Evolutionary conservation across 2,888 invertebrate species (phyloP), one percentile per base, ranked within the genome.

Genomic region (Cryptocephalus moraei): DNA sequence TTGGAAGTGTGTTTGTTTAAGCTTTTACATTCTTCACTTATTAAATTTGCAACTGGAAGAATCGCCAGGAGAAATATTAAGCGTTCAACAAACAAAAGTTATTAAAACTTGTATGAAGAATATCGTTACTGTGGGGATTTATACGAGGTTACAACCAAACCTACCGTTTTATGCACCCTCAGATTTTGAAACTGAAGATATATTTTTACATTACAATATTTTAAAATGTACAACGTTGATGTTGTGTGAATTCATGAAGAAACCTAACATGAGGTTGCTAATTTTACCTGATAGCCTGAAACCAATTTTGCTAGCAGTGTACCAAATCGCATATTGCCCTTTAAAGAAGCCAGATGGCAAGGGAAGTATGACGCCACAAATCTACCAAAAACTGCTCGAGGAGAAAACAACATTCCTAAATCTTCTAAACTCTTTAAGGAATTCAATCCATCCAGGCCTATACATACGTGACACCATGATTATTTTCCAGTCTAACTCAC

Each of bases 401-500:
- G 79, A 82, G 38, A 76, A 76, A 62, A 58, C 67, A 52, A 65
- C 72, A 48, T 83, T 81, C 65, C 57, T 67, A 42, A 51, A 56
- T 22, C 63, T 74, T 45, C 73, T 86, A 58, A 62, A 74, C 39
- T 61, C 73, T 52, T 66, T 86, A 43, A 68, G 79, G 10, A 63
- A 62, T 13, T 75, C 74, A 47, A 76, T 79, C 47, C 81, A 81
- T 56, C 79, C 78, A 59, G 75, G 79, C 22, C 66, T 75, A 42
- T 70, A 84, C 33, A 79, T 86, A 61, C 80, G 79, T 60, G 84
- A 86, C 64, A 71, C 86, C n/a, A 74, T 87, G 69, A 71, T 82
- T 39, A 70, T 87, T 33, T 78, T 79, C 59, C 76, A 76, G 63
- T 66, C 63, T 46, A 70, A 74, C 33, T 73, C 77, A 22, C 84